A percentile compares a stretch with the other conserved stretches of the same genome.
These are phyloP conservation scores for Pandemis corylana DNA, from an alignment of 2,888 invertebrate genomes.

Conservation along the genomic window DNA sequence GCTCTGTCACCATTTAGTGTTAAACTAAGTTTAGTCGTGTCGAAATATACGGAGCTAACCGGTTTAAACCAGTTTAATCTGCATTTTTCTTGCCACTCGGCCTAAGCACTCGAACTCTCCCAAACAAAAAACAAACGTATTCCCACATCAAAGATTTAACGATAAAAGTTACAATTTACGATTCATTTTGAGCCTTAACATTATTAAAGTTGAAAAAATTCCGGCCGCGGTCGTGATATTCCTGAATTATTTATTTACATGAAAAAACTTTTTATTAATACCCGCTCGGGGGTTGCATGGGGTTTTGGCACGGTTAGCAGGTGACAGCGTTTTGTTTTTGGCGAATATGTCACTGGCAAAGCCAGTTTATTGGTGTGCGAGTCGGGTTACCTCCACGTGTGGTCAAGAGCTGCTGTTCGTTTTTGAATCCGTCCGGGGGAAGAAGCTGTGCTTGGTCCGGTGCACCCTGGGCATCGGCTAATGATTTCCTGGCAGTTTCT, in stretches of 20 bases:
- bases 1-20: too few species aligned
- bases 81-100: neutral
- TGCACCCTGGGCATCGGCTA: too few species aligned
- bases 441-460: too few species aligned
- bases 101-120: neutral
- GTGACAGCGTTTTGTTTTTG: constrained; percentile 1
- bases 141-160: constrained; percentile 12
- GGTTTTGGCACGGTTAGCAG: neutral
- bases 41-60: too few species aligned
- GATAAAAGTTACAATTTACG: constrained; percentile 16
- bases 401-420: too few species aligned
- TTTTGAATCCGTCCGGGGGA: too few species aligned
- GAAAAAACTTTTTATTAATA: constrained; percentile 62
- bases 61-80: too few species aligned
- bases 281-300: constrained; percentile 43
- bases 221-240: constrained; percentile 52
- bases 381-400: too few species aligned
- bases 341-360: too few species aligned
- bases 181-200: constrained; percentile 10
- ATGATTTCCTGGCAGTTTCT: too few species aligned
- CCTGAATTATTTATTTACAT: constrained; percentile 62
- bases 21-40: too few species aligned
- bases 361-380: too few species aligned
- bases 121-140: neutral
- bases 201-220: constrained; percentile 13